Evolutionary conservation across 2,888 invertebrate species (phyloP).

Genomic region (Luperina nickerlii): DNA sequence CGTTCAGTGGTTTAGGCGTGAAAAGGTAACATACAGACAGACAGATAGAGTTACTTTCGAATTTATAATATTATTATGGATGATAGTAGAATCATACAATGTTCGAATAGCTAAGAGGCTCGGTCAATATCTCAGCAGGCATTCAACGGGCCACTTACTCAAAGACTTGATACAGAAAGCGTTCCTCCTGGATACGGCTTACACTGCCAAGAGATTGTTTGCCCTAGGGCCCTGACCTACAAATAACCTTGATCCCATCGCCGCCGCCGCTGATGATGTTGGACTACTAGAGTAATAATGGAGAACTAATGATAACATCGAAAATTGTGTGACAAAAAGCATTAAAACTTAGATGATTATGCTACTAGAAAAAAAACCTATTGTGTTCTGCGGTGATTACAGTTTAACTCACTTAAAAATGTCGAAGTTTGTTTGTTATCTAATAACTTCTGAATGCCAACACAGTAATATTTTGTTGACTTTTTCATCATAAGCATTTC

Average conservation of each 20-base stretch:
- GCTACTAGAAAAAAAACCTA: not conserved
- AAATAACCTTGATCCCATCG: not conserved
- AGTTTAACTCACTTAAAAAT: not conserved
- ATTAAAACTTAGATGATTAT: constrained; percentile 36
- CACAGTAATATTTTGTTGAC: constrained; percentile 5
- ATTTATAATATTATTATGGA: too few species aligned
- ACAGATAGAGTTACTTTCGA: too few species aligned
- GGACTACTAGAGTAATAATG: not conserved
- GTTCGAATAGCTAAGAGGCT: not conserved
- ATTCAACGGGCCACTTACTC: not conserved
- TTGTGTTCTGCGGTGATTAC: not conserved
- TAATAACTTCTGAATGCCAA: constrained; percentile 37
- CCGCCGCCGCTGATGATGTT: not conserved
- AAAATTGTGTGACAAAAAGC: not conserved
- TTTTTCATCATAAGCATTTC: constrained; percentile 11
- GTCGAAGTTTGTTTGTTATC: constrained; percentile 15
- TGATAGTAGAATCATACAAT: not conserved
- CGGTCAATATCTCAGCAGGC: not conserved
- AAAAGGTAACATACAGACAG: too few species aligned
- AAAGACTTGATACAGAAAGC: too few species aligned
- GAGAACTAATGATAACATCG: not conserved
- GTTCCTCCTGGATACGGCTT: not conserved
- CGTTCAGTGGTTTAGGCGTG: too few species aligned
- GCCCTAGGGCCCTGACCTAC: not conserved
- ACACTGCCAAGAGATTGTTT: not conserved